phyloP scores from a whole-genome alignment of 1,140 invertebrate genomes.

The Rhysida immarginata region DNA sequence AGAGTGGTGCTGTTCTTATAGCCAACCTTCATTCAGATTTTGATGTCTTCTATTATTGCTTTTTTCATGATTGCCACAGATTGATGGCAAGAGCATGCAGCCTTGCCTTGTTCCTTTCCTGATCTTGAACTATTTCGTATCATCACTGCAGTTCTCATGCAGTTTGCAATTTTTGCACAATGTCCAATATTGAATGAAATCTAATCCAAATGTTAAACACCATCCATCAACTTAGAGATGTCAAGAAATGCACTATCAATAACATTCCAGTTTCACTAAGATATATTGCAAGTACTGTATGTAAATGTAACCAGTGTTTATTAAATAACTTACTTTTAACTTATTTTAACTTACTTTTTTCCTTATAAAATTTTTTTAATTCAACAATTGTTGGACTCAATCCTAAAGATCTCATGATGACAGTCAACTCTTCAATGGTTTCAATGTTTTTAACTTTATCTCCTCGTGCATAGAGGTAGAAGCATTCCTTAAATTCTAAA shows the following conservation, averaged over 20 bases:
- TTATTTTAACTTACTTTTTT: slow-evolving; percentile 54
- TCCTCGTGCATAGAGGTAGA: slow-evolving; percentile 75
- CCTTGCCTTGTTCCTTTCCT: too few relatives aligned
- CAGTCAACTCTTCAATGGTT: slow-evolving; percentile 72
- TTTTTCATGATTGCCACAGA: neutral
- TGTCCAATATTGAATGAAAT: too few relatives aligned
- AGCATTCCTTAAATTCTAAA: slow-evolving; percentile 90
- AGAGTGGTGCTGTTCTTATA: neutral
- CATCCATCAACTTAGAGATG: too few relatives aligned
- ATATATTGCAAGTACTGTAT: too few relatives aligned
- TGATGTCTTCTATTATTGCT: neutral
- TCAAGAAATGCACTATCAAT: too few relatives aligned
- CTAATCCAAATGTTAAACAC: too few relatives aligned
- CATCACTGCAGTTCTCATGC: neutral
- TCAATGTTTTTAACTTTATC: slow-evolving; percentile 64
- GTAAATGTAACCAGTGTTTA: too few relatives aligned
- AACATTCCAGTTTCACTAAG: too few relatives aligned
- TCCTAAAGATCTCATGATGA: slow-evolving; percentile 84
- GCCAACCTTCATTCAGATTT: neutral
- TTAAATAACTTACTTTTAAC: too few relatives aligned
- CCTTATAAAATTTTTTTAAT: slow-evolving; percentile 65
- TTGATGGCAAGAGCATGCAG: neutral
- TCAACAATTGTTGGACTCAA: slow-evolving; percentile 85
- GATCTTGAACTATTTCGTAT: neutral
- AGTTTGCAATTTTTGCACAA: too few relatives aligned